A percentile compares a stretch with the other conserved stretches of the same genome.
Evolutionary conservation across 2,797 vertebrate genomes (phyloP).

Genomic region (Percopsis omiscomaycus): DNA sequence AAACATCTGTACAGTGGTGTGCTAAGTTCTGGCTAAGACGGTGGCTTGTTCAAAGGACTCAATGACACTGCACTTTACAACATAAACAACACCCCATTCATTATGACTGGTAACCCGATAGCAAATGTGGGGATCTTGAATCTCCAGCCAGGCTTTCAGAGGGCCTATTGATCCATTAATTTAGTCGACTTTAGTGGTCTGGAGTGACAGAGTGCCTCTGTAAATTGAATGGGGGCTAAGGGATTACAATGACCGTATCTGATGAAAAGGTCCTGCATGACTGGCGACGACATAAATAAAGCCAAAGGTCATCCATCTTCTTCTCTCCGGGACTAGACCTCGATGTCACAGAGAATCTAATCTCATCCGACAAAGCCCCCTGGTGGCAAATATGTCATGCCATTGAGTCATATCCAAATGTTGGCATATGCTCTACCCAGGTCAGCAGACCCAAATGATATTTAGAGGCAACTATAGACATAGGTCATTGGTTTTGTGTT

Average conservation of each 20-base stretch:
- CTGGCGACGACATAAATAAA: slow-evolving; percentile 74
- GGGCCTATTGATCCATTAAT: slow-evolving; percentile 81
- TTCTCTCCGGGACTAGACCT: slow-evolving; percentile 26
- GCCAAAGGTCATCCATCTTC: slow-evolving; percentile 73
- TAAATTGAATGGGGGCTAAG: slow-evolving; percentile 79
- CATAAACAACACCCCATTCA: slow-evolving; percentile 86
- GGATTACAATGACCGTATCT: slow-evolving; percentile 73
- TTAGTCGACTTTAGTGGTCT: slow-evolving; percentile 75
- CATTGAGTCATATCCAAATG: slow-evolving; percentile 17
- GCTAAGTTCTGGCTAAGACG: slow-evolving; percentile 54
- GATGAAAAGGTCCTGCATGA: slow-evolving; percentile 71
- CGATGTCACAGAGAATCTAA: slow-evolving; percentile 30
- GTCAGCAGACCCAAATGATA: slow-evolving; percentile 1
- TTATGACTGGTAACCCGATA: slow-evolving; percentile 81
- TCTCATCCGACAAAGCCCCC: slow-evolving; percentile 38
- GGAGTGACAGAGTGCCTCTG: slow-evolving; percentile 75
- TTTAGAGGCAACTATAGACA: too few species aligned
- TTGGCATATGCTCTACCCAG: slow-evolving; percentile 37
- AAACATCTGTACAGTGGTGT: slow-evolving; percentile 51
- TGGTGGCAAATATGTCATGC: slow-evolving; percentile 43
- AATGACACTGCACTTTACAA: slow-evolving; percentile 78
- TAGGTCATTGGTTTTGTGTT: too few species aligned
- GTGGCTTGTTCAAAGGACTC: slow-evolving; percentile 70
- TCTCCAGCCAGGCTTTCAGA: slow-evolving; percentile 73
- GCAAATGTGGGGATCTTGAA: slow-evolving; percentile 63